A percentile compares a stretch with the other conserved stretches of the same genome.
Conservation (phyloP, 1,140 invertebrate genomes). For the Zaprionus lachaisei region DNA sequence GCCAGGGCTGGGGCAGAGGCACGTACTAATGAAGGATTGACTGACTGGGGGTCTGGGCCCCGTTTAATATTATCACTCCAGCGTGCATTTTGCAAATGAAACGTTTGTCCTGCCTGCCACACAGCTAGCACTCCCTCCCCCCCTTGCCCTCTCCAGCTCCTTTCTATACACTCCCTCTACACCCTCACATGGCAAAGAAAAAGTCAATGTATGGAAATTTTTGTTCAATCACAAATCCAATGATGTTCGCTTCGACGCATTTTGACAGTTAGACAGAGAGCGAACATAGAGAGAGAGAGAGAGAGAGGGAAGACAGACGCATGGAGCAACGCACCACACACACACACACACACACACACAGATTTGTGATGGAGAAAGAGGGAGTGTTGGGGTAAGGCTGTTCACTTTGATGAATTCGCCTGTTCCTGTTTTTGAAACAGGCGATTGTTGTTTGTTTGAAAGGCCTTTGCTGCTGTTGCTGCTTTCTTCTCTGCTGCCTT, state of each 20-base stretch:
- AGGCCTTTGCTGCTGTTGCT: constrained; percentile 45
- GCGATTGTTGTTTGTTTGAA: constrained; percentile 76
- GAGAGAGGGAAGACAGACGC: not conserved
- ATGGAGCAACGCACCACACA: not conserved
- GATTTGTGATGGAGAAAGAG: not conserved
- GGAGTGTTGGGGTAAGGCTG: not conserved
- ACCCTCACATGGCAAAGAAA: constrained; percentile 9
- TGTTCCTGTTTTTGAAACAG: constrained; percentile 28
- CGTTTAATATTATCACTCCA: constrained; percentile 75
- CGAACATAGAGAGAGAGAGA: not conserved
- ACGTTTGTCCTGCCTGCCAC: constrained; percentile 12
- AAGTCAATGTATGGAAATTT: constrained; percentile 82
- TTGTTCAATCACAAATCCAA: constrained; percentile 84
- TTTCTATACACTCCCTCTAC: not conserved
- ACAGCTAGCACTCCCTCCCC: no score
- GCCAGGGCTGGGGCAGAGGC: not conserved
- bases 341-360: constrained; percentile 6
- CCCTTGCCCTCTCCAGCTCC: not conserved
- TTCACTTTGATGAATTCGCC: constrained; percentile 75
- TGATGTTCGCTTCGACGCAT: constrained; percentile 84
- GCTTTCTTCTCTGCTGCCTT: not conserved
- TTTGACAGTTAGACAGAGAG: constrained; percentile 77
- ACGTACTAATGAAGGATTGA: constrained; percentile 68
- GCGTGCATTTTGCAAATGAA: constrained; percentile 79
- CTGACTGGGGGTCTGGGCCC: constrained; percentile 10